Conservation (phyloP, 2,888 invertebrate genomes). For the Ectobius pallidus region DNA sequence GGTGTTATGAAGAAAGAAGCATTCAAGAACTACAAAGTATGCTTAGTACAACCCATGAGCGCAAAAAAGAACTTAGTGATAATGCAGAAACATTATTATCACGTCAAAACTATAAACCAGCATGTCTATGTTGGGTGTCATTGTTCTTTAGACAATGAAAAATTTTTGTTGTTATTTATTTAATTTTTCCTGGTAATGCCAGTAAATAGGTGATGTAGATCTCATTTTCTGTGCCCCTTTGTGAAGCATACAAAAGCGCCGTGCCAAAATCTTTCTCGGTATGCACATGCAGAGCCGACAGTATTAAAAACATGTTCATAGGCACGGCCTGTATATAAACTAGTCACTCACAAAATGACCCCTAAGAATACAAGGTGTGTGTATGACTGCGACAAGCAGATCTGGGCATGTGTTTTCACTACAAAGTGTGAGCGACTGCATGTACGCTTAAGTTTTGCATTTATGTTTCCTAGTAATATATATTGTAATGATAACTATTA, state of each 20-base stretch:
- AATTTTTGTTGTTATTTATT: constrained; percentile 41
- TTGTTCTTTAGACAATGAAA: constrained; percentile 35
- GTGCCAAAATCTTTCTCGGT: neutral
- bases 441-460: constrained; percentile 48
- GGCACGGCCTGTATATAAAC: constrained; percentile 23
- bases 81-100: constrained; percentile 19
- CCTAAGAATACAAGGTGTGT: constrained; percentile 29
- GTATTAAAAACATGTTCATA: constrained; percentile 30
- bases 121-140: constrained; percentile 33
- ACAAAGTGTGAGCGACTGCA: constrained; percentile 35
- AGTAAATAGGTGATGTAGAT: constrained; percentile 37
- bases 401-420: constrained; percentile 43
- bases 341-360: constrained; percentile 17
- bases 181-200: constrained; percentile 38
- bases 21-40: constrained; percentile 12
- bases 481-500: constrained; percentile 55
- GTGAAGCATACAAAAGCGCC: constrained; percentile 4
- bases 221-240: constrained; percentile 30
- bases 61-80: constrained; percentile 13
- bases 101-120: constrained; percentile 35
- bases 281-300: neutral
- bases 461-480: constrained; percentile 52
- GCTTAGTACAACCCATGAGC: neutral
- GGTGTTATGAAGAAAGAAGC: constrained; percentile 24
- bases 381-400: constrained; percentile 32